Evolutionary conservation across 2,797 vertebrate species (phyloP).

Genomic region (Cottoperca gobio): DNA sequence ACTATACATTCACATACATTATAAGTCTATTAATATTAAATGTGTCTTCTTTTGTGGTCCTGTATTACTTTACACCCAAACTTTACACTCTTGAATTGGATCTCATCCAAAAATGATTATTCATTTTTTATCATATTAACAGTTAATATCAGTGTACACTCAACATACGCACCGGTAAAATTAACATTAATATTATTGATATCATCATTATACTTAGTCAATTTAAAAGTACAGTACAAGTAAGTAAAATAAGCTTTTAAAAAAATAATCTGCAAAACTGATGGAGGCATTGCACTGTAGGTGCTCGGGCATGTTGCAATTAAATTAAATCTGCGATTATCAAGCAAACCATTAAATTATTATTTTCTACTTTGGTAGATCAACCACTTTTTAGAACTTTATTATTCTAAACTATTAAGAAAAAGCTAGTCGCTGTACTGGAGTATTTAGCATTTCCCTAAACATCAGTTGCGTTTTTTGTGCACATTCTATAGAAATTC

Average conservation of each 20-base stretch:
- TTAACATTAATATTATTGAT: not conserved
- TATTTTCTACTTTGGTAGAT: not conserved
- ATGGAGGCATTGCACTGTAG: too few relatives aligned
- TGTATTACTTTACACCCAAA: not conserved
- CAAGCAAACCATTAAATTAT: not conserved
- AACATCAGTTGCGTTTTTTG: not conserved
- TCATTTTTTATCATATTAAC: too few relatives aligned
- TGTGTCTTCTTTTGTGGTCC: not conserved
- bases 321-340: too few relatives aligned
- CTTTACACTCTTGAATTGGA: not conserved
- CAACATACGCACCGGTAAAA: not conserved
- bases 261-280: too few relatives aligned
- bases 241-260: too few relatives aligned
- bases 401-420: not conserved
- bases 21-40: not conserved
- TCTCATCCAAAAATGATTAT: not conserved
- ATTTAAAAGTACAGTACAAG: not conserved
- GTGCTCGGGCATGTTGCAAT: too few relatives aligned
- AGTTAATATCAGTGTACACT: not conserved
- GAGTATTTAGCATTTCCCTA: not conserved
- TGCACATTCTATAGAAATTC: too few relatives aligned
- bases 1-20: not conserved
- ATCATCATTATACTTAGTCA: not conserved
- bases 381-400: not conserved
- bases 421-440: not conserved